phyloP scores from a whole-genome alignment of 2,888 invertebrate genomes.

The Coronaproctus castanopsis region DNA sequence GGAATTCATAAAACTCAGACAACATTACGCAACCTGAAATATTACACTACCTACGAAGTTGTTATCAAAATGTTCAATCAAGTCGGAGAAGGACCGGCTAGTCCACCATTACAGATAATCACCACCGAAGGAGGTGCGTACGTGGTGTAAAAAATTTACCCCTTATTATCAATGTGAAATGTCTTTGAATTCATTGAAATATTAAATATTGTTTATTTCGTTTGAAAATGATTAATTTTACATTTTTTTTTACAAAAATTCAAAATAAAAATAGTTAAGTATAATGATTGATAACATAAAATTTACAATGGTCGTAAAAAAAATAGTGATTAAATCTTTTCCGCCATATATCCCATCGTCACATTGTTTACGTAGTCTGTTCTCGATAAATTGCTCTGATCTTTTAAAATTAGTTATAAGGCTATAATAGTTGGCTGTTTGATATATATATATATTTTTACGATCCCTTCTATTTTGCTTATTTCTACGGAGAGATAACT shows the following conservation, averaged over 20 bases:
- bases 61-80: slow-evolving; percentile 60
- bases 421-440: too few species aligned
- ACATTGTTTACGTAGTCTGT: too few species aligned
- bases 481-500: too few species aligned
- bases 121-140: slow-evolving; percentile 24
- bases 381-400: too few species aligned
- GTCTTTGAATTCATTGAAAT: not conserved
- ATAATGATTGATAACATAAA: too few species aligned
- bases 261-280: not conserved
- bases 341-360: too few species aligned
- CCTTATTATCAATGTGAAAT: not conserved
- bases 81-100: slow-evolving; percentile 49
- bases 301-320: too few species aligned
- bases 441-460: too few species aligned
- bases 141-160: slow-evolving; percentile 1
- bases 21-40: slow-evolving; percentile 40
- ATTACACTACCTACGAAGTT: slow-evolving; percentile 59
- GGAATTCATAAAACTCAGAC: slow-evolving; percentile 21
- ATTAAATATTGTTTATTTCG: not conserved
- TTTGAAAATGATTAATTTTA: not conserved
- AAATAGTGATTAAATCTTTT: too few species aligned
- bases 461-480: too few species aligned
- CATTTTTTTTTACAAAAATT: not conserved
- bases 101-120: slow-evolving; percentile 17
- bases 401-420: too few species aligned